A percentile compares a stretch with the other conserved stretches of the same genome.
Conservation (phyloP, 2,113 vertebrate species). For the Chlamydotis undulata region DNA sequence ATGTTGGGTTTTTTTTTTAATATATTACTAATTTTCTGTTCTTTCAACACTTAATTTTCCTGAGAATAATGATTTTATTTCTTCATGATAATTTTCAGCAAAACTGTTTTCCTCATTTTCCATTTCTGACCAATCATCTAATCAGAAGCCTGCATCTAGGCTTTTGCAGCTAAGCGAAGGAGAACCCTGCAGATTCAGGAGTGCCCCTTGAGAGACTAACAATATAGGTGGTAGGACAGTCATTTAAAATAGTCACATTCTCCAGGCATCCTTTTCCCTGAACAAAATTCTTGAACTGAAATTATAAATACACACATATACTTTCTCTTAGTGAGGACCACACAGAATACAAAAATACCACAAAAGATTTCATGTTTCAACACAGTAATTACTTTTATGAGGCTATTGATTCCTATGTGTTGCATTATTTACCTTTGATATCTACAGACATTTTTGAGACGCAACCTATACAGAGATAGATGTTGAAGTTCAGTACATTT, state of each 20-base stretch:
- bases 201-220: not conserved
- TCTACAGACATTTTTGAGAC: not conserved
- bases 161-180: not conserved
- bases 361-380: not conserved
- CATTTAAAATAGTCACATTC: not conserved
- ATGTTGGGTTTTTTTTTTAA: not conserved
- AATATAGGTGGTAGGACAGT: not conserved
- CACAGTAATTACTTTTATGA: slow-evolving; percentile 8
- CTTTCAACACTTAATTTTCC: not conserved
- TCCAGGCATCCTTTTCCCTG: not conserved
- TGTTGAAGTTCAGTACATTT: not conserved
- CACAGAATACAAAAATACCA: not conserved
- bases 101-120: not conserved
- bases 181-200: not conserved
- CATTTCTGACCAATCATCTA: not conserved
- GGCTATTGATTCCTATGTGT: not conserved
- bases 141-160: not conserved
- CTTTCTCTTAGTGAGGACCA: not conserved
- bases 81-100: not conserved
- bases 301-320: not conserved
- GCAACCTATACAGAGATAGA: not conserved
- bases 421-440: slow-evolving; percentile 1
- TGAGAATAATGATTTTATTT: not conserved
- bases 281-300: not conserved
- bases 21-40: not conserved